Evolutionary conservation across 2,888 invertebrate species (phyloP).

Genomic region (Litoditis marina): DNA sequence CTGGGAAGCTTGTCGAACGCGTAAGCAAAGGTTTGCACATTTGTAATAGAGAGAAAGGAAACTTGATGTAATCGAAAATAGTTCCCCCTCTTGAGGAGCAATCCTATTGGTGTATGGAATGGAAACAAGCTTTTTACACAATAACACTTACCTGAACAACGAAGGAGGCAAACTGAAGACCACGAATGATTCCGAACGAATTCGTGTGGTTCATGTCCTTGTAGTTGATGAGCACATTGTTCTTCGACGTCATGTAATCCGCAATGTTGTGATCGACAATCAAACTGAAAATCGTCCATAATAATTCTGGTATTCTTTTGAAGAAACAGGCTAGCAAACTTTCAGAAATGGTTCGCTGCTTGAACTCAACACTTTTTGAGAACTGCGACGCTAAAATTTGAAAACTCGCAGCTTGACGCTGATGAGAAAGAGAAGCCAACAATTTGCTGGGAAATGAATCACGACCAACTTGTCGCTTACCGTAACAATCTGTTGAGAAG

Average conservation of each 20-base stretch:
- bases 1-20: too few relatives aligned
- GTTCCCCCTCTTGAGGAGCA: too few relatives aligned
- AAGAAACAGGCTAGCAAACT: background rate
- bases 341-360: background rate
- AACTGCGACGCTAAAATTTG: background rate
- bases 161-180: slow-evolving; percentile 98
- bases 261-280: slow-evolving; percentile 99
- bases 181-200: slow-evolving; percentile 95
- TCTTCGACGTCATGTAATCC: slow-evolving; percentile 99
- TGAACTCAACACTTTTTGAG: background rate
- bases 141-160: slow-evolving; percentile 70
- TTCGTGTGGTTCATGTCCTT: slow-evolving; percentile 99
- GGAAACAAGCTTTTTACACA: too few relatives aligned
- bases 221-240: slow-evolving; percentile 99
- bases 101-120: too few relatives aligned
- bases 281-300: slow-evolving; percentile 64
- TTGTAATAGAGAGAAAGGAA: too few relatives aligned
- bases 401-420: background rate
- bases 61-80: too few relatives aligned
- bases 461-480: slow-evolving; percentile 11
- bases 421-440: too few relatives aligned
- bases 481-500: slow-evolving; percentile 89
- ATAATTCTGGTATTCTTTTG: background rate
- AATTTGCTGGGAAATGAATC: too few relatives aligned
- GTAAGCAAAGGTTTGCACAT: too few relatives aligned